Conservation (phyloP, 2,888 invertebrate species). For the Cepaea hortensis region DNA sequence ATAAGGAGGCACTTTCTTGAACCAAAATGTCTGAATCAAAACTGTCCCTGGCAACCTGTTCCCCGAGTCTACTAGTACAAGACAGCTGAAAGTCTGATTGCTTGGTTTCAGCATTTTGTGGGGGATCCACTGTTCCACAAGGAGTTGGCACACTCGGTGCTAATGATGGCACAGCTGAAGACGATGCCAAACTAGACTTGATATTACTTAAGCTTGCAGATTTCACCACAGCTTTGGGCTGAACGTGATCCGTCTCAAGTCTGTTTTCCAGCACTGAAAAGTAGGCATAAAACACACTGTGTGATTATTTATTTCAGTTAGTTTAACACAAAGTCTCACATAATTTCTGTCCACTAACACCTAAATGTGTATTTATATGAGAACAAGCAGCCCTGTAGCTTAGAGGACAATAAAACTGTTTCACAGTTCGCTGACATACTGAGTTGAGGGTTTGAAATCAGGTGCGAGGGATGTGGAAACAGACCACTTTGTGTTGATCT, state of each 20-base stretch:
- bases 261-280: conserved; percentile 42
- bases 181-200: neutral
- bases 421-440: no score
- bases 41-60: conserved; percentile 37
- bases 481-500: no score
- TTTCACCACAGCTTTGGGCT: neutral
- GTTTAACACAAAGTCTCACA: no score
- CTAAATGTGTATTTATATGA: no score
- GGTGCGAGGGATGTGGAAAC: no score
- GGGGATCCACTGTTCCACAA: neutral
- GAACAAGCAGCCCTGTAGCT: no score
- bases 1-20: conserved; percentile 64
- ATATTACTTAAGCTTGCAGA: neutral
- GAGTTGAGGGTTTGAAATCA: no score
- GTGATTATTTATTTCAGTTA: no score
- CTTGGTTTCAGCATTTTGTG: neutral
- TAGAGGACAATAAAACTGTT: no score
- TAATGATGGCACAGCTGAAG: neutral
- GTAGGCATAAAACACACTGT: no score
- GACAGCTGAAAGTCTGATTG: neutral
- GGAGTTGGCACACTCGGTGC: neutral
- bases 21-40: conserved; percentile 64
- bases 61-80: no score
- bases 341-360: no score
- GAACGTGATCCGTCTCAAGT: conserved; percentile 26